phyloP scores from a whole-genome alignment of 2,888 invertebrate species.

The Thereva nobilitata region DNA sequence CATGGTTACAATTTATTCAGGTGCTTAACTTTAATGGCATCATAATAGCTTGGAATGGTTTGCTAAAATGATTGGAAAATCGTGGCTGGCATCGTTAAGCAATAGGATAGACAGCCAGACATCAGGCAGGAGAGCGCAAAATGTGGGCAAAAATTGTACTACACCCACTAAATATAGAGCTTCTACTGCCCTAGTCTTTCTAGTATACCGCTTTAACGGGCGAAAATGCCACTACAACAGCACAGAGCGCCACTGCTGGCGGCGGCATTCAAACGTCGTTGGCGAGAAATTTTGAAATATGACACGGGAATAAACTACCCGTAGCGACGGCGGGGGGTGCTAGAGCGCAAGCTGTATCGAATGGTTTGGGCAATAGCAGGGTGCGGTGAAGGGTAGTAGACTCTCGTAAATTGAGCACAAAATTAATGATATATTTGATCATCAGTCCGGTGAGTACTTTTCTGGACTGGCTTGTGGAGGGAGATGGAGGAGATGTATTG shows the following conservation, averaged over 20 bases:
- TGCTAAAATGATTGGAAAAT: conserved; percentile 45
- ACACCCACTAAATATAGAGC: too few relatives aligned
- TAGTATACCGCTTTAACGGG: too few relatives aligned
- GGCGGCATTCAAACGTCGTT: not conserved
- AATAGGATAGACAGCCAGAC: conserved; percentile 10
- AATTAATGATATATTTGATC: conserved; percentile 34
- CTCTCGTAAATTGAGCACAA: conserved; percentile 31
- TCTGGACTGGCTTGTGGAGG: too few relatives aligned
- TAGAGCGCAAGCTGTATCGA: too few relatives aligned
- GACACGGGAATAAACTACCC: conserved; percentile 28
- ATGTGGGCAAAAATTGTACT: not conserved
- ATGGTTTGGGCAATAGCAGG: not conserved
- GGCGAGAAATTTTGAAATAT: conserved; percentile 23
- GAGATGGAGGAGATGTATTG: too few relatives aligned
- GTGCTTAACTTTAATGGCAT: conserved; percentile 45
- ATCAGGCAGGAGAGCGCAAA: conserved; percentile 7
- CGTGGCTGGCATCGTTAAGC: conserved; percentile 44
- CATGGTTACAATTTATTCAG: conserved; percentile 31
- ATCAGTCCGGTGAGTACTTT: not conserved
- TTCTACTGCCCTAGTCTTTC: too few relatives aligned
- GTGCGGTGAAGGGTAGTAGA: not conserved
- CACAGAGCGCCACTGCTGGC: too few relatives aligned
- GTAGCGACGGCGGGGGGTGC: conserved; percentile 11
- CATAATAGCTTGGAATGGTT: conserved; percentile 45
- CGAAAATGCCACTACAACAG: too few relatives aligned